Base-by-base conservation (phyloP, 2,113 vertebrate species). In the Periophthalmodon schlosseri region DNA sequence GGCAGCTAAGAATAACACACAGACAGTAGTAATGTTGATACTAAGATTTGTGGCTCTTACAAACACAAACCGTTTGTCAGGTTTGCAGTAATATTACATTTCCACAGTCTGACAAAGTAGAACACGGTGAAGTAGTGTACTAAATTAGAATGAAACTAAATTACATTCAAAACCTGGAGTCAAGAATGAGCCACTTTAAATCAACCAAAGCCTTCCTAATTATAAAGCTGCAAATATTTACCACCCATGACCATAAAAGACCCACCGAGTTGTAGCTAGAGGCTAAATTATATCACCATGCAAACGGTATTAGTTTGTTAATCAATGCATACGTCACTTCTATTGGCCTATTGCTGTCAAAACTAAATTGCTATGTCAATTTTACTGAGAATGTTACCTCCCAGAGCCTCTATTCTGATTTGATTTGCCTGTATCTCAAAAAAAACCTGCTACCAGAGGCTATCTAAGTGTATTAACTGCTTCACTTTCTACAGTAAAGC, bases 1-100 rank as follows among this genome's bases (percentile, higher is more conserved):
- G 0, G n/a, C 60, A 12, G 14, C 68, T 60, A 52, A 69, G 2
- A 68, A 72, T 78, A 69, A 68, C 57, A 56, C 23, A 74, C 64
- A 70, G 69, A 81, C 57, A 74, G 7, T 69, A 44, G 20, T 23
- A 14, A 68, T 14, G 60, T 58, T 0, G 52, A 56, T 13, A 49
- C 13, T 18, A 20, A 20, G 49, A 21, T 60, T 12, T 60, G 21
- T 60, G 57, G 21, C 9, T 56, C 20, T 1, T 21, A 18, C n/a
- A 21, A 21, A 56, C 52, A 21, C 20, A 3, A 56, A 56, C 7
- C 20, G 20, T 52, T 18, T 1, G 16, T 16, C 50, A 52, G 50
- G 20, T 56, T 21, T 56, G 52, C 52, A 70, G 71, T 78, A 68
- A 63, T 50, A 54, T 54, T 54, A 54, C 18, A 54, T n/a, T 54